Conservation (phyloP, 2,888 invertebrate genomes). For the Kryphioiulus occultus region DNA sequence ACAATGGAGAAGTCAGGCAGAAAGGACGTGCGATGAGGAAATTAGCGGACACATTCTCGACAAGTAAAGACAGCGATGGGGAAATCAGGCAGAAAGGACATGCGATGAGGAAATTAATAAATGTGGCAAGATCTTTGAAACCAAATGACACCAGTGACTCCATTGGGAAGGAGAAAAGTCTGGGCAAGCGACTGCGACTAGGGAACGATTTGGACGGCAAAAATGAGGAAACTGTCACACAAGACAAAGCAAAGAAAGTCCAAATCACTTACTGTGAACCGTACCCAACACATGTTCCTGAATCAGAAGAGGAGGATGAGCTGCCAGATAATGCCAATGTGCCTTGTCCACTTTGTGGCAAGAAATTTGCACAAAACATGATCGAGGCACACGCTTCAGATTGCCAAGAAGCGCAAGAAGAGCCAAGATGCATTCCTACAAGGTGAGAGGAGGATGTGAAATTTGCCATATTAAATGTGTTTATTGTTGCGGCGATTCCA, state of each 20-base stretch:
- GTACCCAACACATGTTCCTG: no score
- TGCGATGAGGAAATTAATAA: background rate
- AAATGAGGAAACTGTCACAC: background rate
- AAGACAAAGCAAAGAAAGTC: background rate
- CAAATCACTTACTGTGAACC: background rate
- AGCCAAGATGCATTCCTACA: background rate
- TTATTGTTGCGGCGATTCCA: background rate
- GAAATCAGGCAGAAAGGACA: background rate
- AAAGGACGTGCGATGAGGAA: background rate
- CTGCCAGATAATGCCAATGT: background rate
- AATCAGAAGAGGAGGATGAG: background rate
- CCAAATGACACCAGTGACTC: background rate
- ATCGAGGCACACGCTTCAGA: slow-evolving; percentile 47
- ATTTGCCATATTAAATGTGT: no score
- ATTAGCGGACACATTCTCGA: background rate
- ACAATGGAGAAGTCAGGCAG: background rate
- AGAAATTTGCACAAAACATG: background rate
- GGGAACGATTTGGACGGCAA: background rate
- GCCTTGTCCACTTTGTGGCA: slow-evolving; percentile 41
- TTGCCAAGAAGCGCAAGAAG: slow-evolving; percentile 8
- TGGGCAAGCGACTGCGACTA: background rate
- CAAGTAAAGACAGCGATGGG: background rate
- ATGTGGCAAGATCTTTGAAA: background rate
- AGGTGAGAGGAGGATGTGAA: background rate
- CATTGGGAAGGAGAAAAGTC: background rate